Evolutionary conservation across 2,113 vertebrate species (phyloP), one percentile per base, ranked within the genome.

Genomic region (Hymenochirus boettgeri): DNA sequence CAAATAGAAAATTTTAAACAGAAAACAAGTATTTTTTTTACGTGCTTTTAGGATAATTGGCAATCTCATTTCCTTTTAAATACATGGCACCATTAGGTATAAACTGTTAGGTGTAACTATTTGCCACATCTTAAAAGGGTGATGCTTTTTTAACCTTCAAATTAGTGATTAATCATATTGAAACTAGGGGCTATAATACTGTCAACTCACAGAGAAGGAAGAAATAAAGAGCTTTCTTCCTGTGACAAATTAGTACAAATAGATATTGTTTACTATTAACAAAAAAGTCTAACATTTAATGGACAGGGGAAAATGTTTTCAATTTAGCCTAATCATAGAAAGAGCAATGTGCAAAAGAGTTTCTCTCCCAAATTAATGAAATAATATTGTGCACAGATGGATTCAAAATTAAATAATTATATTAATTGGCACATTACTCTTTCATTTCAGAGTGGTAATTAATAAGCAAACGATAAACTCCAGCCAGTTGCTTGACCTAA

Each of bases 381-480:
- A 63, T 63, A 35, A 55, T 56, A 13, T 53, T 15, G 33, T 55
- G 51, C 51, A 46, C 52, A 64, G 62, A 64, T 45, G 37, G 25
- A 27, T 27, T 56, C 24, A 25, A 26, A 31, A 64, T 29, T 22
- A 5, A 25, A 26, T 64, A 64, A 64, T 64, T 56, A 37, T 57
- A 52, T 46, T 56, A 64, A 46, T 53, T 64, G 37, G 18, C 27
- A 27, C 39, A 64, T 56, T 46, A 31, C 22, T 64, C 51, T 64
- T 21, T 46, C 13, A 55, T 64, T 64, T 29, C 35, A 39, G 17
- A 45, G 24, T 22, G 29, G 33, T 57, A 65, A 37, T 37, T 58
- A 58, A 58, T 45, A 58, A 45, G 31, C 55, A 50, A 57, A 58
- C 29, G 47, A 37, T 58, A 29, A 58, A 50, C 54, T 51, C 45